Evolutionary conservation across 2,113 vertebrate species (phyloP).

Genomic region (Sigmodon hispidus): DNA sequence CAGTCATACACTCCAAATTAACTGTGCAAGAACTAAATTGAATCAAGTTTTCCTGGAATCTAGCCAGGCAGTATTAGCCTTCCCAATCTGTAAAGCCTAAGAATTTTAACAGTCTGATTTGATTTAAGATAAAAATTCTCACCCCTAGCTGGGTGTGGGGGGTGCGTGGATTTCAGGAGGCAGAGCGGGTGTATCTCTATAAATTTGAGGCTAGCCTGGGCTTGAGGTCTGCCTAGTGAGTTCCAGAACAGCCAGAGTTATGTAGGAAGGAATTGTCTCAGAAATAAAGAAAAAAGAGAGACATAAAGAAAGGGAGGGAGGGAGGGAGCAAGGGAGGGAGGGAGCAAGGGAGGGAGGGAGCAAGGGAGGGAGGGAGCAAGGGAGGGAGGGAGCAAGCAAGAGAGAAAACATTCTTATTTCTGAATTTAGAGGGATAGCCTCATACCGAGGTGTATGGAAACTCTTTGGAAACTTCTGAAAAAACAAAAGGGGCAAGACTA

Average conservation of each 20-base stretch:
- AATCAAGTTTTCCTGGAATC: conserved; percentile 21
- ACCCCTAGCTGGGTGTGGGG: not conserved
- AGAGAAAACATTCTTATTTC: not conserved
- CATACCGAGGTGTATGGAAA: not conserved
- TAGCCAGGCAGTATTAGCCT: not conserved
- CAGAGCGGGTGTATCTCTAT: not conserved
- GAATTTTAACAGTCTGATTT: not conserved
- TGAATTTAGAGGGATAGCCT: not conserved
- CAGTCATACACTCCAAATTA: not conserved
- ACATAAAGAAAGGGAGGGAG: not conserved
- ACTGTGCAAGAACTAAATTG: not conserved
- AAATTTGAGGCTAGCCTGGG: not conserved
- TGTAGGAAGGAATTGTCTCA: not conserved
- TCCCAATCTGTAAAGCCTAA: not conserved
- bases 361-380: fast-evolving
- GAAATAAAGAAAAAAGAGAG: not conserved
- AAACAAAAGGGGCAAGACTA: not conserved
- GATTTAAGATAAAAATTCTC: not conserved
- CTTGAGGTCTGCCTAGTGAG: not conserved
- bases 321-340: not conserved
- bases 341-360: fast-evolving
- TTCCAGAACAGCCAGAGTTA: not conserved
- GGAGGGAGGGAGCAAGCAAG: not conserved
- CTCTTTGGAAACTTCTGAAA: not conserved
- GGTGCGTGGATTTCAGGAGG: not conserved